These are phyloP conservation scores for Phyllostomus discolor DNA, from an alignment of 2,113 vertebrate genomes.

Conservation along the genomic window DNA sequence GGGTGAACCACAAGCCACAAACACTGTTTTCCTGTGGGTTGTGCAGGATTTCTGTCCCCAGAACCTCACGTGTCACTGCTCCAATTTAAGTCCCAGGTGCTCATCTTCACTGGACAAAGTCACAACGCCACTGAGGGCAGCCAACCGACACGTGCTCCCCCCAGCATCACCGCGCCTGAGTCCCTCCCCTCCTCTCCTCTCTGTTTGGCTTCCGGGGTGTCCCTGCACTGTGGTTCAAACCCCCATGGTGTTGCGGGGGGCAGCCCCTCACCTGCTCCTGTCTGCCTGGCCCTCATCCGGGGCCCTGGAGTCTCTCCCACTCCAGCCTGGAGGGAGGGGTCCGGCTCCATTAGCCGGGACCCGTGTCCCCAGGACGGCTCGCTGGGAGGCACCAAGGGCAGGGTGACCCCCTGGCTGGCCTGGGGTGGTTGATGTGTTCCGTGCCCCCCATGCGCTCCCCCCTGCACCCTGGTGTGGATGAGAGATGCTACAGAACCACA, in stretches of 20 bases:
- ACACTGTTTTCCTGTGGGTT: background rate
- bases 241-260: too few relatives aligned
- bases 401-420: background rate
- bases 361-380: background rate
- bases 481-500: background rate
- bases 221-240: background rate
- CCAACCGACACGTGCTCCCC: background rate
- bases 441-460: background rate
- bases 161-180: too few relatives aligned
- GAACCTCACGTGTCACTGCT: background rate
- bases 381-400: accelerated
- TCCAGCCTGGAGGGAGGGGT: background rate
- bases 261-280: background rate
- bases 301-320: background rate
- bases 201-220: background rate
- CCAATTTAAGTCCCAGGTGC: background rate
- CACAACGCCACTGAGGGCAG: accelerated
- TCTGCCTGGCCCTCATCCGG: background rate
- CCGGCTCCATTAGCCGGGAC: background rate
- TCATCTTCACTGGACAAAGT: background rate
- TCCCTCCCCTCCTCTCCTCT: background rate
- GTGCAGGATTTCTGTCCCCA: background rate
- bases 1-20: background rate
- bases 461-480: background rate
- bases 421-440: background rate